Base-by-base conservation (phyloP, 2,888 invertebrate genomes). In the Fragum whitleyi region DNA sequence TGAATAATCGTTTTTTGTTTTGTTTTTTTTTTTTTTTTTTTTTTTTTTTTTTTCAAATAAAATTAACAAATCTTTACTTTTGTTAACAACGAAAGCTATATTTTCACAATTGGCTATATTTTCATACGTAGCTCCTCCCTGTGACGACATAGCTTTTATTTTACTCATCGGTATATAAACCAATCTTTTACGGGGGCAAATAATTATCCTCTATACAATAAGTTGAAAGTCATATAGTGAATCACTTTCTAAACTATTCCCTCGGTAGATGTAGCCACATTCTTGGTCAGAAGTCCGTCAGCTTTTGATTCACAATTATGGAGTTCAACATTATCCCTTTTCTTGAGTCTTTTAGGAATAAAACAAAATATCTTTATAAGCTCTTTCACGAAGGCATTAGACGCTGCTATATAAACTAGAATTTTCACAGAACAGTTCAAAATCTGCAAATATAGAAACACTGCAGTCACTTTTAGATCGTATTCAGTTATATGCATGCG, bases 401-500 rank as follows among this genome's bases (percentile, higher is more conserved):
- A 85, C 19, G 85, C 70, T 19, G 72, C 61, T 14, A 79, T 81
- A 59, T 85, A 85, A 1, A 85, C 74, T 7, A 81, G 47, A 21
- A 85, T 74, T 59, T 83, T 83, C 1, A 83, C 68, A 0, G 85
- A 76, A 29, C 69, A 76, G 53, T 85, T 83, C 19, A 85, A 36
- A 26, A 83, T 73, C 7, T 65, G 73, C 3, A 85, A 59, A 21
- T 81, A 85, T 62, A 79, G 77, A 72, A 80, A 85, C n/a, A 85
- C 28, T 14, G 32, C 51, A 42, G 68, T 75, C 3, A 83, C 21
- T 19, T 67, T 47, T 2, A 77, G 14, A 23, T 65, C 69, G 1
- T 72, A 71, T 19, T 67, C 72, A 21, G 80, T 71, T 23, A 67
- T 55, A n/a, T 7, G 23, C 29, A 51, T 36, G 19, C 19, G 21